Base-by-base conservation (phyloP, 2,113 vertebrate species). In the Pampusana beccarii region DNA sequence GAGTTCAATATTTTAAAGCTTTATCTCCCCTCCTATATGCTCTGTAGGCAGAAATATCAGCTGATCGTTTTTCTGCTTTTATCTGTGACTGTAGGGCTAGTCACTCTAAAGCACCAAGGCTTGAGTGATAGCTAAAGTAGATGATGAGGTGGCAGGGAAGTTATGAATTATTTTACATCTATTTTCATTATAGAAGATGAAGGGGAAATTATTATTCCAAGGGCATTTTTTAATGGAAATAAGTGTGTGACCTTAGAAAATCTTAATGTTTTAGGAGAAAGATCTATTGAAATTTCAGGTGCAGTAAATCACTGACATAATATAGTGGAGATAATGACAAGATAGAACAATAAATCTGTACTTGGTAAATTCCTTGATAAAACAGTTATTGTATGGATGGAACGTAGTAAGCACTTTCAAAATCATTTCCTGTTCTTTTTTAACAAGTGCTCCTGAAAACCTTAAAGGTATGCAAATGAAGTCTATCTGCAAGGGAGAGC, bases 91-190 rank as follows among this genome's bases (percentile, higher is more conserved):
- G 69, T 61, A 86, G 88, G 67, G 69, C 80, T 86, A n/a, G 67
- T 74, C 0, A 0, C 56, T 91, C 44, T 83, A 64, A 88, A 86
- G 64, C 26, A 90, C 34, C 90, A 53, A 36, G 40, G 36, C 78
- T 67, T 72, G 56, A 84, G 29, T 60, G 80, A 83, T 92, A 86
- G 72, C 50, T 74, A 1, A 83, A 94, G 75, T 60, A 90, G 71
- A 78, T 67, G 81, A 93, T 77, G 67, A 93, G 46, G 88, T 94
- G n/a, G 80, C 48, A 88, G 83, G 40, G 65, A 88, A 88, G 69
- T 80, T 92, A 86, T 67, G 88, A 92, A 95, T 96, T 95, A 95
- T 94, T 96, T 94, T 96, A 92, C 86, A 94, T 95, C 60, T 95
- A 75, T 94, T 96, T 94, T 94, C 57, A 57, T 53, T 83, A 46